Evolutionary conservation across 1,140 invertebrate genomes (phyloP).

Genomic region (Orchesella cincta): DNA sequence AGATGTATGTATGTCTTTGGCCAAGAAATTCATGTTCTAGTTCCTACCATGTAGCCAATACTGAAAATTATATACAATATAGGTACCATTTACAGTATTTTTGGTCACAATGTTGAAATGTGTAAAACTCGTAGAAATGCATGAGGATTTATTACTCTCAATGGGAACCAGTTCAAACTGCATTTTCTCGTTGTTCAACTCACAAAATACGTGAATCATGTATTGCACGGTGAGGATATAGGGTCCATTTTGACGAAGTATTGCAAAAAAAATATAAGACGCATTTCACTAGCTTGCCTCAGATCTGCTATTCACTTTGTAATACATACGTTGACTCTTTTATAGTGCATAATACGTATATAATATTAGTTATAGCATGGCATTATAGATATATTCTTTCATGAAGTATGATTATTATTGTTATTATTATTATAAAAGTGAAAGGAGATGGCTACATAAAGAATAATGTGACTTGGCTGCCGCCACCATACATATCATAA

Average conservation of each 20-base stretch:
- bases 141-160: conserved; percentile 24
- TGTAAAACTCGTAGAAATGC: conserved; percentile 23
- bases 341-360: not conserved
- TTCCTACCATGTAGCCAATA: too few species aligned
- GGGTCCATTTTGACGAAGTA: too few species aligned
- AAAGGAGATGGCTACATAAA: conserved; percentile 19
- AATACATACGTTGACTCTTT: not conserved
- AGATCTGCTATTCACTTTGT: not conserved
- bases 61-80: too few species aligned
- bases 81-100: too few species aligned
- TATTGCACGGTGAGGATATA: too few species aligned
- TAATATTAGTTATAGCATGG: not conserved
- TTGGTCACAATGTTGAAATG: too few species aligned
- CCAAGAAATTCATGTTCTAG: too few species aligned
- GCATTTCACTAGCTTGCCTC: not conserved
- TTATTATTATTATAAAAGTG: conserved; percentile 22
- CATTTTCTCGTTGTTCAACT: conserved; percentile 2
- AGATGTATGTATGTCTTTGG: too few species aligned
- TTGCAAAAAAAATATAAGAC: not conserved
- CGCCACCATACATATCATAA: too few species aligned
- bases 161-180: conserved; percentile 28
- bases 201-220: too few species aligned
- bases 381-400: not conserved
- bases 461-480: conserved; percentile 21
- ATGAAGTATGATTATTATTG: not conserved